Conservation (phyloP, 2,797 vertebrate genomes). For the Pipistrellus pygmaeus region DNA sequence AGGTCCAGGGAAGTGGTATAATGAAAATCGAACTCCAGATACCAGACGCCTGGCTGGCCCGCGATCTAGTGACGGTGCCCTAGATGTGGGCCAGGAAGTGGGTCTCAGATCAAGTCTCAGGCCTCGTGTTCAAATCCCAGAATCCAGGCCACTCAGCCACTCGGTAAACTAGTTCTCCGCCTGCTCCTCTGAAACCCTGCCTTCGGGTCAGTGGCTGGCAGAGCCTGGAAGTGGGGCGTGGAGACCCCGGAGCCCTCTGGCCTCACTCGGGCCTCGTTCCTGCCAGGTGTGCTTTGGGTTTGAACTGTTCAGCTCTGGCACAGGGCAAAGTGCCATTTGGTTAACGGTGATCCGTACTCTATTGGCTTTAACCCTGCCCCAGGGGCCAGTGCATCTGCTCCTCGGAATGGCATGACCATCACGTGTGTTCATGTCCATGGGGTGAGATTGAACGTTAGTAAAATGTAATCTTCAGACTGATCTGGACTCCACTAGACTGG, state of each 20-base stretch:
- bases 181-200: neutral
- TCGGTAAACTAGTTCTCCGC: neutral
- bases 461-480: constrained; percentile 10
- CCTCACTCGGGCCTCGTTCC: neutral
- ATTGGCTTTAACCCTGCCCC: neutral
- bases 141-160: neutral
- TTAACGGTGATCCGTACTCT: neutral
- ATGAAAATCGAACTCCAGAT: neutral
- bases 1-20: neutral
- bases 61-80: neutral
- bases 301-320: neutral
- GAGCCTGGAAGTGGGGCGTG: neutral
- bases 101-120: neutral
- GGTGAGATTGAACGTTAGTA: neutral
- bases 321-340: neutral
- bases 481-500: neutral
- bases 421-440: neutral
- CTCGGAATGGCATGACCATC: neutral
- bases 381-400: neutral
- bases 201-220: neutral
- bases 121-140: neutral
- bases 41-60: accelerated
- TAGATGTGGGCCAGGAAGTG: neutral
- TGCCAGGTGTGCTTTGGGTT: neutral
- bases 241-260: neutral